phyloP scores from a whole-genome alignment of 2,113 vertebrate genomes.

The Onychostruthus taczanowskii region DNA sequence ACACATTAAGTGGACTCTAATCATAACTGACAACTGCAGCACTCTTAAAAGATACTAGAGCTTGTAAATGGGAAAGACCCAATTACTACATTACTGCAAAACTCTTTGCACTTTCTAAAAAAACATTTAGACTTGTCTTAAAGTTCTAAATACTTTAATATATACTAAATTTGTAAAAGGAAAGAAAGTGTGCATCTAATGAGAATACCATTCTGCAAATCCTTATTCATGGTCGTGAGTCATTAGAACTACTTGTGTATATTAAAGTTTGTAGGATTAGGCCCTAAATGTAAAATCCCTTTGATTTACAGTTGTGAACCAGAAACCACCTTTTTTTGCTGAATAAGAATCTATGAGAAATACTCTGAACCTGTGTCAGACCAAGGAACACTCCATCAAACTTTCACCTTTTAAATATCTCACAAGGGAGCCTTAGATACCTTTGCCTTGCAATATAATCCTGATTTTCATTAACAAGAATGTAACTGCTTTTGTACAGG shows the following conservation, averaged over 20 bases:
- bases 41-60: background rate
- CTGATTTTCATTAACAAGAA: conserved; percentile 60
- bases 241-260: conserved; percentile 23
- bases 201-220: conserved; percentile 5
- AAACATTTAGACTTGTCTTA: background rate
- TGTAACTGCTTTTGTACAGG: conserved; percentile 38
- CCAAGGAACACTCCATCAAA: conserved; percentile 55
- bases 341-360: conserved; percentile 38
- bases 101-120: background rate
- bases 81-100: background rate
- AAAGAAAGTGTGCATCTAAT: background rate
- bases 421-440: conserved; percentile 61
- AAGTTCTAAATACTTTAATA: background rate
- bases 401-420: conserved; percentile 65
- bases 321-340: background rate
- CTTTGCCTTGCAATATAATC: conserved; percentile 49
- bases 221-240: background rate
- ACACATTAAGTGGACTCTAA: background rate
- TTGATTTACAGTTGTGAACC: conserved; percentile 35
- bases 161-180: background rate
- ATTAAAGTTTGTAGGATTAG: conserved; percentile 28
- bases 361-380: conserved; percentile 37
- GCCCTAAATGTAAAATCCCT: conserved; percentile 17
- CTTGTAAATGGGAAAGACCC: background rate
- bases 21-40: conserved; percentile 18